These are phyloP conservation scores for Drosophila arizonae DNA, from an alignment of 1,140 invertebrate genomes.

Conservation along the genomic window DNA sequence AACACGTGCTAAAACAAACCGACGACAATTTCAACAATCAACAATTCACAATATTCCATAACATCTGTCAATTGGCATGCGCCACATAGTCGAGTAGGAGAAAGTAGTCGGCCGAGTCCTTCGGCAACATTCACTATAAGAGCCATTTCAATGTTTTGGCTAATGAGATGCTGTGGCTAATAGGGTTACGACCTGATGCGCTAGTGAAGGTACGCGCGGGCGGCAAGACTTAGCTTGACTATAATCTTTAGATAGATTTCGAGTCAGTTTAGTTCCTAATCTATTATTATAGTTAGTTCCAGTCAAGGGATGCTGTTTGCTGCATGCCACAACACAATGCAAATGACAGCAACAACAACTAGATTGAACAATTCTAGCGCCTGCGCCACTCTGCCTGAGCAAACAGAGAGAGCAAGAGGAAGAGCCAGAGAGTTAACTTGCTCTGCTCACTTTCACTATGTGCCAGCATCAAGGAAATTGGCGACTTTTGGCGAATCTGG, in stretches of 20 bases:
- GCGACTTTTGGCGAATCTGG: conserved; percentile 21
- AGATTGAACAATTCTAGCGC: conserved; percentile 24
- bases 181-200: too few relatives aligned
- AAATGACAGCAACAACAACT: too few relatives aligned
- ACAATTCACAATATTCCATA: conserved; percentile 33
- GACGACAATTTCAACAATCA: conserved; percentile 56
- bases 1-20: conserved; percentile 64
- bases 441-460: conserved; percentile 44
- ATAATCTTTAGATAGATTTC: too few relatives aligned
- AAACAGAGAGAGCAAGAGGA: too few relatives aligned
- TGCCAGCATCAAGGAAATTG: conserved; percentile 24
- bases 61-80: conserved; percentile 41
- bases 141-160: not conserved
- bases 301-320: too few relatives aligned
- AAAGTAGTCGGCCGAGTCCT: conserved; percentile 20
- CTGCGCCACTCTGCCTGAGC: conserved; percentile 29
- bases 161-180: too few relatives aligned
- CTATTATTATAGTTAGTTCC: too few relatives aligned
- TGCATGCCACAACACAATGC: too few relatives aligned
- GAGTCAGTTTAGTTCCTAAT: too few relatives aligned
- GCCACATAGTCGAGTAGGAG: conserved; percentile 33
- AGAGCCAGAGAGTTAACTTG: not conserved
- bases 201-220: too few relatives aligned
- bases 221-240: too few relatives aligned
- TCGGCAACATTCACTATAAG: not conserved